Conservation (phyloP, 2,888 invertebrate species). For the Phania funesta region DNA sequence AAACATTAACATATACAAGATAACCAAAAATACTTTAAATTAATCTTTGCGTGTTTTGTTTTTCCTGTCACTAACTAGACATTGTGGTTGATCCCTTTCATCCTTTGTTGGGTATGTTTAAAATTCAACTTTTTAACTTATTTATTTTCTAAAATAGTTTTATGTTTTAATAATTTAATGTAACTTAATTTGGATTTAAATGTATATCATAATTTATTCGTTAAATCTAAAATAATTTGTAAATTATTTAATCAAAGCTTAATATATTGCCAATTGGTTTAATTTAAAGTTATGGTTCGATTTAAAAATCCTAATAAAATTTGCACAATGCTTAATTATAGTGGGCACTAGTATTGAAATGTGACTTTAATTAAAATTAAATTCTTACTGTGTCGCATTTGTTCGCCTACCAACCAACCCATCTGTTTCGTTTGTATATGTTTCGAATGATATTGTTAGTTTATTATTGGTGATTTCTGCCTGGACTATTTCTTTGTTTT, state of each 20-base stretch:
- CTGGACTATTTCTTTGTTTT: conserved; percentile 37
- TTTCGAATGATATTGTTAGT: conserved; percentile 21
- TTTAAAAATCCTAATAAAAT: neutral
- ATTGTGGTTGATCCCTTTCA: conserved; percentile 11
- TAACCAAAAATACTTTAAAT: neutral
- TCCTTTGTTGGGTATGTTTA: conserved; percentile 52
- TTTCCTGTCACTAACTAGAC: conserved; percentile 1
- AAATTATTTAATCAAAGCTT: neutral
- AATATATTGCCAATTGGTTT: neutral
- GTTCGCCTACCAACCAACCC: conserved; percentile 6
- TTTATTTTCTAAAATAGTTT: neutral
- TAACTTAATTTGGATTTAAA: neutral
- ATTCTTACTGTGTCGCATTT: conserved; percentile 2
- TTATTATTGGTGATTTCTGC: conserved; percentile 42
- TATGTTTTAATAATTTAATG: neutral
- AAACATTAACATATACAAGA: neutral
- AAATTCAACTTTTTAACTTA: neutral
- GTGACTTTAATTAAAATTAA: conserved; percentile 1
- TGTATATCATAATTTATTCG: neutral
- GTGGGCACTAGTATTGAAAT: neutral
- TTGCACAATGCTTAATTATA: neutral
- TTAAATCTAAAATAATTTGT: neutral
- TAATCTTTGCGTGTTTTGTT: conserved; percentile 26
- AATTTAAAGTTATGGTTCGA: neutral
- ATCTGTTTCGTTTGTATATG: conserved; percentile 19